Evolutionary conservation across 2,888 invertebrate species (phyloP), one percentile per base, ranked within the genome.

Genomic region (Zelleria hepariella): DNA sequence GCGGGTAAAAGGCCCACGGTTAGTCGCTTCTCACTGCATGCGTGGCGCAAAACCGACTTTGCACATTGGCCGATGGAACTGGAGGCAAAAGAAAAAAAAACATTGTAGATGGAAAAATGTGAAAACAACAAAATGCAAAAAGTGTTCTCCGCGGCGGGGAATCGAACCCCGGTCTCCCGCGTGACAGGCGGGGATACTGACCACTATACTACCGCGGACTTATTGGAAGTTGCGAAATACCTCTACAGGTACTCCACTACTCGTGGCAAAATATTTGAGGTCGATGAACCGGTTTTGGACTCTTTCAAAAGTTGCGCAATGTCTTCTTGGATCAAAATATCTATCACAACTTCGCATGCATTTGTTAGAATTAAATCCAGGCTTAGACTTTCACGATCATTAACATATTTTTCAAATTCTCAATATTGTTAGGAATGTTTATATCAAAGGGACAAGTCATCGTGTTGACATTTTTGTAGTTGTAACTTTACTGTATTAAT

Each of bases 1-100:
- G 92, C 91, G 1, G 93, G 92, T 54, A 92, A 74, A 56, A 93
- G 90, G 5, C 93, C 93, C 62, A 92, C 90, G 0, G 93, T 91
- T 49, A 93, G 76, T 59, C 92, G 82, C 62, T 90, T 86, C 71
- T 92, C 91, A 56, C 82, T 77, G 64, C 83, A 86, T 5, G 92
- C 91, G 58, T 85, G 77, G 27, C 86, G 78, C 6, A 92, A 79
- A 62, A 91, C 90, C n/a, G 88, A 85, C 61, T 85, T 86, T 66
- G 91, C 86, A 62, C 90, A 86, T 51, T 83, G 80, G 52, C 90
- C 87, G 63, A 91, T 75, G 61, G 86, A 80, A 70, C 84, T 90
- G 78, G 68, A 86, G 80, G 78, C 67, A 75, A 68, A 64, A 62
- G 8, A 51, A n/a, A n/a, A n/a, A n/a, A n/a, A n/a, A n/a, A n/a